phyloP scores from a whole-genome alignment of 2,797 vertebrate species.

The Anniella stebbinsi region DNA sequence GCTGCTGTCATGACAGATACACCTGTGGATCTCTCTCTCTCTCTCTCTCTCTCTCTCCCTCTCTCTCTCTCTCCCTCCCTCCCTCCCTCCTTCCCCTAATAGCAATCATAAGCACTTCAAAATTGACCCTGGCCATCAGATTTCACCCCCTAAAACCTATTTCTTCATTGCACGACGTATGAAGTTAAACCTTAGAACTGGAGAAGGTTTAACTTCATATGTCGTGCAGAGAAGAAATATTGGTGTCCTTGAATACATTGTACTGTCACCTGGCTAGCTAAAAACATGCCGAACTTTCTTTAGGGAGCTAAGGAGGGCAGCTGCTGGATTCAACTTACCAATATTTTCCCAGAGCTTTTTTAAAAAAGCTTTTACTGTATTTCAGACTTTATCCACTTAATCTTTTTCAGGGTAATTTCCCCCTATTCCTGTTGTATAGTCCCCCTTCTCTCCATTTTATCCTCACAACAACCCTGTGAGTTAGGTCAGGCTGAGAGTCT shows the following conservation, averaged over 20 bases:
- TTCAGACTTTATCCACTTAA: constrained; percentile 13
- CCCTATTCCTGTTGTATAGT: no score
- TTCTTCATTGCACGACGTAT: not conserved
- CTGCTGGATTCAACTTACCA: not conserved
- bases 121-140: no score
- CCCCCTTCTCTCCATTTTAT: no score
- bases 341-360: not conserved
- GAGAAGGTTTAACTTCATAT: no score
- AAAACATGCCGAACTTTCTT: not conserved
- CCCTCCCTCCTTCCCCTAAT: not conserved
- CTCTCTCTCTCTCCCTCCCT: not conserved
- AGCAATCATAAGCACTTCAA: not conserved
- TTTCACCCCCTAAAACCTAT: not conserved
- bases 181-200: not conserved
- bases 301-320: not conserved
- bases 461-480: no score
- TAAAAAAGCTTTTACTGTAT: constrained; percentile 5
- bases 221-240: no score
- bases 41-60: no score
- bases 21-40: not conserved
- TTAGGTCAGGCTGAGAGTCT: no score
- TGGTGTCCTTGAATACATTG: no score
- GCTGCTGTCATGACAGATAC: not conserved
- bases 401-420: constrained; percentile 13
- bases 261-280: no score